phyloP scores from a whole-genome alignment of 2,888 invertebrate species.

The Leucoptera coffeella region DNA sequence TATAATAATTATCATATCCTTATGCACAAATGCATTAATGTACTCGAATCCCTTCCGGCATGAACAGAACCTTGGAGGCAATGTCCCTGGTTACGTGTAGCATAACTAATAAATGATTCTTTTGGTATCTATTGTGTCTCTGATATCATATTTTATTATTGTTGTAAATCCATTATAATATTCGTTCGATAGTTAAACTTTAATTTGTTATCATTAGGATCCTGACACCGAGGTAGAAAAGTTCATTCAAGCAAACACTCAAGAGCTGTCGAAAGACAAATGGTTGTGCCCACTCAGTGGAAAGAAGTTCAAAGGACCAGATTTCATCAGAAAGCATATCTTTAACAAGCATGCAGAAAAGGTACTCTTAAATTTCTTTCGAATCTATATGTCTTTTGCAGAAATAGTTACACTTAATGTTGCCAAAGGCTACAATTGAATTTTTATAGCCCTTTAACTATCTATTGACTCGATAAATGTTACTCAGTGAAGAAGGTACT shows the following conservation, averaged over 20 bases:
- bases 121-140: not conserved
- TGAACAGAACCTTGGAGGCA: not conserved
- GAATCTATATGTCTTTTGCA: no score
- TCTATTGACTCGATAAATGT: no score
- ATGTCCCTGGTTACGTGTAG: no score
- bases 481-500: no score
- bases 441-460: no score
- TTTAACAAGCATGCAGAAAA: slow-evolving; percentile 96
- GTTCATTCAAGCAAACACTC: slow-evolving; percentile 92
- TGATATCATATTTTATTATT: not conserved
- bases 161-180: not conserved
- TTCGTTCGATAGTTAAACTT: not conserved
- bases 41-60: no score
- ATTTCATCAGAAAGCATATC: slow-evolving; percentile 97
- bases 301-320: slow-evolving; percentile 98
- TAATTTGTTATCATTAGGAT: slow-evolving; percentile 26
- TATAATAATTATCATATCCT: no score
- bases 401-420: no score
- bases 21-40: no score
- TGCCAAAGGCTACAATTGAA: no score
- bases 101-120: no score
- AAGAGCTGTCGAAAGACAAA: slow-evolving; percentile 95
- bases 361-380: no score
- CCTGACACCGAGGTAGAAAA: slow-evolving; percentile 78
- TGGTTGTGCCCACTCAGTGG: slow-evolving; percentile 98